phyloP scores from a whole-genome alignment of 2,888 invertebrate genomes.

The Panzeria rudis region DNA sequence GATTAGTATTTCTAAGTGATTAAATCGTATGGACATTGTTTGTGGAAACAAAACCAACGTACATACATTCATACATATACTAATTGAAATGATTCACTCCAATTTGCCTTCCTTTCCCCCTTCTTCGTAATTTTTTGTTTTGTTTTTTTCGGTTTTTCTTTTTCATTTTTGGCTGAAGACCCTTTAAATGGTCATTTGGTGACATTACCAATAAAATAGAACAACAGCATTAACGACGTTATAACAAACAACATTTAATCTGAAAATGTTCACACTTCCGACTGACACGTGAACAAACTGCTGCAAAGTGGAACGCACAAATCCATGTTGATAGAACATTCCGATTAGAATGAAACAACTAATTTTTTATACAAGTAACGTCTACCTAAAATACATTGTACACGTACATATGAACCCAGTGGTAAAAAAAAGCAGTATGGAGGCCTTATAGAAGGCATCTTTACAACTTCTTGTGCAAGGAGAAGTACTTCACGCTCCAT shows the following conservation, averaged over 20 bases:
- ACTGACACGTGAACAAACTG: conserved; percentile 74
- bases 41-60: neutral
- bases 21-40: neutral
- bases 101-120: neutral
- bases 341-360: conserved; percentile 43
- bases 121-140: neutral
- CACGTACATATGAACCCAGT: neutral
- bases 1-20: neutral
- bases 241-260: conserved; percentile 72
- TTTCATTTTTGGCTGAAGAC: conserved; percentile 19
- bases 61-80: neutral
- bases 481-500: too few species aligned
- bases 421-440: too few species aligned
- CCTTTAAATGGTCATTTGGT: conserved; percentile 59
- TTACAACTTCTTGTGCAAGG: too few species aligned
- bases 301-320: conserved; percentile 53
- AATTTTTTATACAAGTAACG: conserved; percentile 35
- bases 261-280: conserved; percentile 76
- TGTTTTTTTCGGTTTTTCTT: neutral
- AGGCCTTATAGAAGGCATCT: too few species aligned
- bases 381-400: neutral
- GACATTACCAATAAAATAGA: conserved; percentile 55
- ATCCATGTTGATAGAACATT: conserved; percentile 52
- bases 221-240: conserved; percentile 52
- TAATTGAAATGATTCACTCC: conserved; percentile 45